Base-by-base conservation (phyloP, 2,797 vertebrate species). In the Hapalemur alaotrensis region DNA sequence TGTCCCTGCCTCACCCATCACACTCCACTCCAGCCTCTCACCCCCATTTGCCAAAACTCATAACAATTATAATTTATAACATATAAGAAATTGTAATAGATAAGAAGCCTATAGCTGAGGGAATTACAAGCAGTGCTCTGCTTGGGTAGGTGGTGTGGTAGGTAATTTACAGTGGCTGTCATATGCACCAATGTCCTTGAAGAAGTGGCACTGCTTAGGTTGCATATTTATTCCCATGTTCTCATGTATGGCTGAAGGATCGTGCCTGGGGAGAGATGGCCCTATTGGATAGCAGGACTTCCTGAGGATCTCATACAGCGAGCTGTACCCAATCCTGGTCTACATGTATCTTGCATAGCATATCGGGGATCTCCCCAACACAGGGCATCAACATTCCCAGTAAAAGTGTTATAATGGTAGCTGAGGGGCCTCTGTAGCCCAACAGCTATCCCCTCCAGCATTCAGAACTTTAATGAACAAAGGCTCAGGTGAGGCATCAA, bases 271-370 rank as follows among this genome's bases (percentile, higher is more conserved):
- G 17, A 67, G 0, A 3, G 59, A 4, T 5, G 4, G 12, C 41
- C 17, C 3, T 43, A 0, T 23, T 63, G 11, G 7, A 13, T 0
- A 30, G 15, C 14, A 79, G 41, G 6, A 73, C 4, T 79, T 67
- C 46, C 17, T 32, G 41, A 28, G 35, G 25, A 20, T 12, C 11
- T 38, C 0, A 1, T 23, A 22, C 0, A 3, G 5, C 22, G 22
- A 30, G 41, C 14, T 18, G 2, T 32, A 41, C 22, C 25, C n/a
- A 30, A 28, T 32, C 15, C 1, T 41, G 5, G 9, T 63, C 41
- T 18, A 35, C 6, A 43, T 1, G 10, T 63, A 57, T 38, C 46
- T 79, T 28, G 2, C 0, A 5, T 18, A 41, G 2, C 0, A 5
- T 18, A 41, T 8, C 18, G 2, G 22, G 32, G 0, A 30, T 18